Evolutionary conservation across 2,113 vertebrate genomes (phyloP), one percentile per base, ranked within the genome.

Genomic region (Laticauda colubrina): DNA sequence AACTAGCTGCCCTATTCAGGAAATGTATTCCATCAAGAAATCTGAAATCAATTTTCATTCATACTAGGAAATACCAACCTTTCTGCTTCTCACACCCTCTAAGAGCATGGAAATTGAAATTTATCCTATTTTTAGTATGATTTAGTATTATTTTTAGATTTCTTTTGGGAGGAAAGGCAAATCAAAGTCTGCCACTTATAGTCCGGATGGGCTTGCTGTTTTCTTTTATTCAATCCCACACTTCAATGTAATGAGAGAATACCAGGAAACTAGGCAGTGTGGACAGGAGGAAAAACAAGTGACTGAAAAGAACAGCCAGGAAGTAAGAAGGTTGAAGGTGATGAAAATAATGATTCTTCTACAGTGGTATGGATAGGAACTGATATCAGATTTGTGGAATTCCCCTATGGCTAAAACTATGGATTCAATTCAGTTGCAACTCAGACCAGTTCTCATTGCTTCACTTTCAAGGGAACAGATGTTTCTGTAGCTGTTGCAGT

Each of bases 251-350:
- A 87, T 95, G 91, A 92, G 95, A 97, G 96, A 97, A 98, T 97
- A 53, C 92, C 95, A 96, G 97, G 97, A 97, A 97, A 94, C 81
- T 4, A 3, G 64, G 94, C 91, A 43, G 94, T 92, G 95, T 24
- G 88, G 94, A 91, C 94, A 93, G 91, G 93, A 93, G 93, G 95
- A 91, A 90, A 94, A 92, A 90, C 51, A 5, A 61, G 91, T 87
- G 94, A 91, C 87, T 26, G 54, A 57, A 39, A 7, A 15, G 12
- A n/a, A 92, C 56, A 57, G 59, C 94, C 94, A 96, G 95, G 97
- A 96, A 96, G 96, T 95, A 91, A 92, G 95, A 88, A 45, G 55
- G 69, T 85, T 92, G 93, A 96, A 96, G 95, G 85, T 95, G 96
- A 96, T 94, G 91, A 64, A 90, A 85, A 92, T 91, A 95, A 0